Base-by-base conservation (phyloP, 2,113 vertebrate species). In the human region DNA sequence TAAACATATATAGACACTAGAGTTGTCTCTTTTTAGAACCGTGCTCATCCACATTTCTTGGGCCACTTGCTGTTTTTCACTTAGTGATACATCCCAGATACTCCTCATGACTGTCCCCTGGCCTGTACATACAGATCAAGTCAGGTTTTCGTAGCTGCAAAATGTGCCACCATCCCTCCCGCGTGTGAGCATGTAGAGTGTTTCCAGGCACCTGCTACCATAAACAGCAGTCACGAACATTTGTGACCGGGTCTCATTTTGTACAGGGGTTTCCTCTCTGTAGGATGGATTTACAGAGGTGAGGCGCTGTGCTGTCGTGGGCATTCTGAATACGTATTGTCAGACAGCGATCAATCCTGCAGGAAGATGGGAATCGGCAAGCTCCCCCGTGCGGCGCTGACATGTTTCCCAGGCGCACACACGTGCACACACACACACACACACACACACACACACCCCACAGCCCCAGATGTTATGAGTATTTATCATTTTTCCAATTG, bases 401-500 rank as follows among this genome's bases (percentile, higher is more conserved):
- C 70, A 57, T 27, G 2, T 6, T 40, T 40, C 40, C 50, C 72
- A 43, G 5, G 61, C 3, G 0, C 57, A 9, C 10, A 10, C 5
- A 4, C 20, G 7, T 2, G 10, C 4, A 0, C 5, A 3, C 43
- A 12, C 10, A 6, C 68, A 1, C 22, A 3, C 0, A n/a, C n/a
- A n/a, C n/a, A n/a, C n/a, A n/a, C n/a, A 3, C 11, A 13, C 35
- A 0, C 17, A 4, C 40, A 0, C 25, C 3, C 0, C 32, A 0
- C 86, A 1, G 16, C 23, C 2, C 93, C 52, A 11, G 38, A 16
- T 11, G n/a, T 16, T 1, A 23, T 0, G 38, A 2, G 35, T 0
- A 12, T 22, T 57, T 14, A 23, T 61, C 76, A 27, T 43, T 75
- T 70, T 82, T 22, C 70, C 57, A 14, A 1, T 0, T 18, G 75